Evolutionary conservation across 2,113 vertebrate genomes (phyloP).

Genomic region (Hypocryptadius cinnamomeus): DNA sequence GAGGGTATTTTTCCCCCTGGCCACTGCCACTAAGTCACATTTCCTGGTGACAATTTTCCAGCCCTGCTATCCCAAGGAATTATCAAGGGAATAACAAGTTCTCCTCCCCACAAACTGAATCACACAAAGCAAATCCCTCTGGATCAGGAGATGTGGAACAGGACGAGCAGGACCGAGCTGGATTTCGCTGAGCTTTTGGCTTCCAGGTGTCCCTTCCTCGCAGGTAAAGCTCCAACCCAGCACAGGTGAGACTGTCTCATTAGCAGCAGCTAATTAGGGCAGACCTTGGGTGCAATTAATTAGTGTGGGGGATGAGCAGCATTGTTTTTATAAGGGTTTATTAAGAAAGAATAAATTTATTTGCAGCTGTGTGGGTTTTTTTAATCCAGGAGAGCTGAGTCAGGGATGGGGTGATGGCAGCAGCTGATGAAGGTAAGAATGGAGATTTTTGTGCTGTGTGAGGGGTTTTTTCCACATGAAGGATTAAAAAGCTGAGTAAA

Average conservation of each 20-base stretch:
- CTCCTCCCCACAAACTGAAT: not conserved
- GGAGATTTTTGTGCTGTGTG: not conserved
- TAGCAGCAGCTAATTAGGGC: not conserved
- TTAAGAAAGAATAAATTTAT: not conserved
- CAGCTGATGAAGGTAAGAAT: not conserved
- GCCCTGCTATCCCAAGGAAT: not conserved
- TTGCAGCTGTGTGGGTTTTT: not conserved
- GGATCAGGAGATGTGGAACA: not conserved
- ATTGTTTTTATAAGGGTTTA: not conserved
- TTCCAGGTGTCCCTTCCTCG: not conserved
- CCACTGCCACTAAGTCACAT: not conserved
- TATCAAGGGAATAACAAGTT: not conserved
- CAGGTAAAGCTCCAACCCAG: not conserved
- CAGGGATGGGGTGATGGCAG: not conserved
- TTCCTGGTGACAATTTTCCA: not conserved
- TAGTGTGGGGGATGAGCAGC: not conserved
- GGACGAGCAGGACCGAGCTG: not conserved
- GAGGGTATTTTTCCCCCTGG: not conserved
- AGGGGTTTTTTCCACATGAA: fast-evolving
- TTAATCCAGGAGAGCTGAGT: not conserved
- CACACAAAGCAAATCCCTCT: not conserved
- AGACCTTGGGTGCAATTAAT: not conserved
- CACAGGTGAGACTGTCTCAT: not conserved
- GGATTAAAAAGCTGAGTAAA: not conserved
- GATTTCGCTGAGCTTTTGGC: slow-evolving; percentile 25